Evolutionary conservation across 2,797 vertebrate genomes (phyloP).

Genomic region (Gobio occitaniae): DNA sequence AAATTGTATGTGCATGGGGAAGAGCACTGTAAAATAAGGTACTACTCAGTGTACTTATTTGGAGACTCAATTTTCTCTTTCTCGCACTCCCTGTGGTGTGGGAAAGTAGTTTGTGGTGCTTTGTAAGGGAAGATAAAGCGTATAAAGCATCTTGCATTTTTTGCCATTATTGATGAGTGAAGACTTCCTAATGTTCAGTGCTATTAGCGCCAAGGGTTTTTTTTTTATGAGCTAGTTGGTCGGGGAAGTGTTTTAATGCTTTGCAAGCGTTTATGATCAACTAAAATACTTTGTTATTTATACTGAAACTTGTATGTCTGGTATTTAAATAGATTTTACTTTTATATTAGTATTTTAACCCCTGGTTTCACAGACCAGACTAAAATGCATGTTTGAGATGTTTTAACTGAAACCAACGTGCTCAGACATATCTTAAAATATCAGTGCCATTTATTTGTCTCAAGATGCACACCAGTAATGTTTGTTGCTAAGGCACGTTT

Average conservation of each 20-base stretch:
- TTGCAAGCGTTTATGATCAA: not conserved
- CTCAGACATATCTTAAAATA: no score
- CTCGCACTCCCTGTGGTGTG: not conserved
- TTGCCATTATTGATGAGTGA: not conserved
- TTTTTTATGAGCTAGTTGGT: not conserved
- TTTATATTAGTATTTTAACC: no score
- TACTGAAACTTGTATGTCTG: not conserved
- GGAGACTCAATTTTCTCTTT: not conserved
- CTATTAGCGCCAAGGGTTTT: not conserved
- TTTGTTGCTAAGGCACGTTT: no score
- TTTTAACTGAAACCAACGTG: no score
- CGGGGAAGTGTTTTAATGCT: not conserved
- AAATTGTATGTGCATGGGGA: no score
- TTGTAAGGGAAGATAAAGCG: not conserved
- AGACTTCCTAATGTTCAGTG: not conserved
- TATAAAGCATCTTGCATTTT: not conserved
- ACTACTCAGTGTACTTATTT: not conserved
- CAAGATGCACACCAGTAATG: no score
- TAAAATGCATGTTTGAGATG: no score
- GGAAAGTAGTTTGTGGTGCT: not conserved
- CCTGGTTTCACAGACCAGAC: no score
- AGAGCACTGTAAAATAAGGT: no score
- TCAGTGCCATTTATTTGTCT: no score
- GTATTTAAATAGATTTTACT: no score
- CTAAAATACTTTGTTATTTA: not conserved